Conservation (phyloP, 2,888 invertebrate species). For the Galerucella calmariensis region DNA sequence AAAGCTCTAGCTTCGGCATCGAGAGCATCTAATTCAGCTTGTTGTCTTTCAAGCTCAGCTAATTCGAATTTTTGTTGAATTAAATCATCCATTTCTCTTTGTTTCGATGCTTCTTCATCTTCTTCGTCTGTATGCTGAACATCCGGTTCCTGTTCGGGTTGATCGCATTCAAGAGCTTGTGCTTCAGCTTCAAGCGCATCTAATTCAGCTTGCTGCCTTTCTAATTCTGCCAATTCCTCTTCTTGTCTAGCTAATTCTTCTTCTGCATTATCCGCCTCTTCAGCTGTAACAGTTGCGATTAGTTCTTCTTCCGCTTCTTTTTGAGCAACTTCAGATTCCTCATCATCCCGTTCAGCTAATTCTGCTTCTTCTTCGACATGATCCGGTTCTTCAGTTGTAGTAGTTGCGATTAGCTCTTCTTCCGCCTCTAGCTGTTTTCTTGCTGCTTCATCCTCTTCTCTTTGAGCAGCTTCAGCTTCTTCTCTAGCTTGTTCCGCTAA, state of each 20-base stretch:
- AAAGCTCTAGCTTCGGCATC: slow-evolving; percentile 51
- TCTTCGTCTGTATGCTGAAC: slow-evolving; percentile 39
- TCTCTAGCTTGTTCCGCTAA: slow-evolving; percentile 72
- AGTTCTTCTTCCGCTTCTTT: slow-evolving; percentile 60
- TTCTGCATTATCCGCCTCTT: slow-evolving; percentile 62
- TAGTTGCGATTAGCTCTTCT: slow-evolving; percentile 17
- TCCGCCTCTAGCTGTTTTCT: slow-evolving; percentile 58
- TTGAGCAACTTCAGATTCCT: slow-evolving; percentile 71
- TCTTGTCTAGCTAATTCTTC: slow-evolving; percentile 54
- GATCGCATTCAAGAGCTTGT: slow-evolving; percentile 56
- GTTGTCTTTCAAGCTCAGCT: slow-evolving; percentile 52
- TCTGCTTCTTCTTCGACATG: slow-evolving; percentile 68
- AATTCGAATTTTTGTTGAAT: slow-evolving; percentile 45
- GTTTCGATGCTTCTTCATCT: slow-evolving; percentile 41
- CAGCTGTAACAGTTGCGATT: slow-evolving; percentile 14
- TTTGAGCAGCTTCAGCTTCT: slow-evolving; percentile 70
- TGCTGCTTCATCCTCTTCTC: slow-evolving; percentile 62
- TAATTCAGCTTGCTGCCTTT: slow-evolving; percentile 56
- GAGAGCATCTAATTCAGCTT: slow-evolving; percentile 51
- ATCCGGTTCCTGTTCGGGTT: slow-evolving; percentile 58
- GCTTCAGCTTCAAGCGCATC: slow-evolving; percentile 57
- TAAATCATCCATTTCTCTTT: slow-evolving; percentile 45
- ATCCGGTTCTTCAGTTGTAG: no score
- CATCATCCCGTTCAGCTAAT: slow-evolving; percentile 72
- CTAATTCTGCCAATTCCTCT: slow-evolving; percentile 57